Evolutionary conservation across 1,140 invertebrate species (phyloP).

Genomic region (Nixonia krombeini): DNA sequence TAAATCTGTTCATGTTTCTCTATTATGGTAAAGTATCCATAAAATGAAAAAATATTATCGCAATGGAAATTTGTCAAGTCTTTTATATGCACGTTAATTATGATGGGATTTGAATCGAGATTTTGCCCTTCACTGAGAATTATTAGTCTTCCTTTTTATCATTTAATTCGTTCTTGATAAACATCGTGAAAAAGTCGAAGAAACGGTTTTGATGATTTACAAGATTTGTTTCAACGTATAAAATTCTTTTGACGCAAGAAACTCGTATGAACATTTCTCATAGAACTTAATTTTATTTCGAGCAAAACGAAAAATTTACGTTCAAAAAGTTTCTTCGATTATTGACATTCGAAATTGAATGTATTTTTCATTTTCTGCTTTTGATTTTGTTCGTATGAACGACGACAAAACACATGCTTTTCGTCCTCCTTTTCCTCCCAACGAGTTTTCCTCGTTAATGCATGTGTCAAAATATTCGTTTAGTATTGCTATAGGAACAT

Average conservation of each 20-base stretch:
- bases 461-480: background rate
- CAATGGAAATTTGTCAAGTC: too few relatives aligned
- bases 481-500: background rate
- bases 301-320: too few relatives aligned
- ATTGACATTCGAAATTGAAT: background rate
- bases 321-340: background rate
- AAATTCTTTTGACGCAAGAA: too few relatives aligned
- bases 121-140: constrained; percentile 34
- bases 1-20: too few relatives aligned
- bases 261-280: too few relatives aligned
- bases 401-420: constrained; percentile 22
- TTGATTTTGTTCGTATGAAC: constrained; percentile 14
- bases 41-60: too few relatives aligned
- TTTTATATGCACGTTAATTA: constrained; percentile 8
- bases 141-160: constrained; percentile 6
- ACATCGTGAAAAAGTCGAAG: constrained; percentile 16
- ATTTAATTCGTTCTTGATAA: constrained; percentile 10
- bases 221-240: too few relatives aligned
- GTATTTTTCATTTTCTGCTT: background rate
- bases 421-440: constrained; percentile 25
- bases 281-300: too few relatives aligned
- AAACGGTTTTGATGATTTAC: background rate
- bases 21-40: too few relatives aligned
- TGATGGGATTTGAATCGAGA: constrained; percentile 41
- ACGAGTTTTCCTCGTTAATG: background rate